Evolutionary conservation across 1,140 invertebrate species (phyloP).

Genomic region (Caenorhabditis remanei): DNA sequence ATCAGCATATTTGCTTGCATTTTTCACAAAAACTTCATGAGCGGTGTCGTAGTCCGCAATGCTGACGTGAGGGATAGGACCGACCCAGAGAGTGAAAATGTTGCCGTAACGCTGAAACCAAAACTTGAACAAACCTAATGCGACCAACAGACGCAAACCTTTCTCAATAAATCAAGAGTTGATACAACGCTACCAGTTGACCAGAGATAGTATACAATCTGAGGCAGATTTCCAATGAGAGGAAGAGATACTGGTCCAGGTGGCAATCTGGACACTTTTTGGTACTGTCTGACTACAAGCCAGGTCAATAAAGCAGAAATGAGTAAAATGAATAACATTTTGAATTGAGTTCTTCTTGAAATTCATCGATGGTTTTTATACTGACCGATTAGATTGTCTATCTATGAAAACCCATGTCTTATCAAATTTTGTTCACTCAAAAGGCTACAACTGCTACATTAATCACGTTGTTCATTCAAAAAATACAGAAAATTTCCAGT

Average conservation of each 20-base stretch:
- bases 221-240: slow-evolving; percentile 16
- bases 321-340: not conserved
- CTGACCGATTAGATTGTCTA: not conserved
- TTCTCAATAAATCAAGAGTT: slow-evolving; percentile 15
- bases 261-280: not conserved
- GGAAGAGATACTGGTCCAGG: slow-evolving; percentile 40
- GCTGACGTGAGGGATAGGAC: slow-evolving; percentile 17
- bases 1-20: not conserved
- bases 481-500: too few relatives aligned
- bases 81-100: slow-evolving; percentile 21
- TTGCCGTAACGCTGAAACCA: slow-evolving; percentile 7
- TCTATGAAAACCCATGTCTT: not conserved
- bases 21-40: slow-evolving; percentile 27
- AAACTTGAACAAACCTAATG: not conserved
- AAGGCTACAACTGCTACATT: not conserved
- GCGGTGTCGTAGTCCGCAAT: slow-evolving; percentile 20
- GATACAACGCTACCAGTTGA: not conserved
- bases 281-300: slow-evolving; percentile 7
- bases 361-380: not conserved
- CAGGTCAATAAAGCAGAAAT: not conserved
- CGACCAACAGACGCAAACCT: not conserved
- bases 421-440: not conserved
- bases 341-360: not conserved
- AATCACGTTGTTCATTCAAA: not conserved
- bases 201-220: slow-evolving; percentile 18